These are phyloP conservation scores for Poeciliopsis presidionis DNA, from an alignment of 2,797 vertebrate species.

Conservation along the genomic window DNA sequence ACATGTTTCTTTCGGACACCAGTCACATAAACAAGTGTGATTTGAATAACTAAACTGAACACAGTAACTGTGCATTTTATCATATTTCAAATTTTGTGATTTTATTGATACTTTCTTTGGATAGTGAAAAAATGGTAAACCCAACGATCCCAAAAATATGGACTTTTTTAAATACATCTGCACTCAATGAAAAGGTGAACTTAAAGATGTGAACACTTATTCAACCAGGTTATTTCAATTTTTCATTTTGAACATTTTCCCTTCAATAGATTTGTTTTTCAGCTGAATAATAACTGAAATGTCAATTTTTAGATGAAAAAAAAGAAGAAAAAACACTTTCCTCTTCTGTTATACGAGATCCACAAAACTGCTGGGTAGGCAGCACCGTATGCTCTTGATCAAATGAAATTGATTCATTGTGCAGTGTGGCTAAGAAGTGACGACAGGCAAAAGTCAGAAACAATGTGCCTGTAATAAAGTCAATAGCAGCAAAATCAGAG, in stretches of 20 bases:
- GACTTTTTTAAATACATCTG: too few relatives aligned
- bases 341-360: not conserved
- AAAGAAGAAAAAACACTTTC: not conserved
- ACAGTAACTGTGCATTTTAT: too few relatives aligned
- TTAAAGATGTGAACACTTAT: not conserved
- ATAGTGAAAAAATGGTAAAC: not conserved
- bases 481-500: not conserved
- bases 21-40: too few relatives aligned
- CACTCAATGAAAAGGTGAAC: not conserved
- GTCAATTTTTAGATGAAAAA: not conserved
- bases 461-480: constrained; percentile 3
- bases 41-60: too few relatives aligned
- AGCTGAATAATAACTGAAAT: not conserved
- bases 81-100: too few relatives aligned
- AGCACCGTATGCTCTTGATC: not conserved
- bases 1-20: too few relatives aligned
- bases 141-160: too few relatives aligned
- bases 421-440: not conserved
- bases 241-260: not conserved
- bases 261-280: not conserved
- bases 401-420: constrained; percentile 11
- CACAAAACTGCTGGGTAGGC: not conserved
- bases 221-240: not conserved
- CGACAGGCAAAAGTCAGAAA: not conserved
- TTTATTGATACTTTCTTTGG: not conserved